These are phyloP conservation scores for Spodoptera picta DNA, from an alignment of 2,888 invertebrate genomes.

Conservation along the genomic window DNA sequence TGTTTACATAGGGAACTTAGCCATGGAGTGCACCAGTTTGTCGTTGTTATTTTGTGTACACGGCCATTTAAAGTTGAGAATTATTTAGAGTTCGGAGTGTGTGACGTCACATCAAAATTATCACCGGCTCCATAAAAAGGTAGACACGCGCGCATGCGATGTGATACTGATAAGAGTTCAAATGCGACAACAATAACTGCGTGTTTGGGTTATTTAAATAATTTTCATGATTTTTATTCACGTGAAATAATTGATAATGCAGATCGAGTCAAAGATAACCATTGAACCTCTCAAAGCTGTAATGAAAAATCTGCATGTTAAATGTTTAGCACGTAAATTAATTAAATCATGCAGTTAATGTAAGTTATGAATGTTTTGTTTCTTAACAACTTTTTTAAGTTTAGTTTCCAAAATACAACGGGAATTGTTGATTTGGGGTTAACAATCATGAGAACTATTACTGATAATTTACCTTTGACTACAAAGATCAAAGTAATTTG, in stretches of 20 bases:
- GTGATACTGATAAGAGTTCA: conserved; percentile 64
- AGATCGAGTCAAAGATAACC: conserved; percentile 8
- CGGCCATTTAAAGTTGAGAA: conserved; percentile 69
- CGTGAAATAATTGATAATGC: not conserved
- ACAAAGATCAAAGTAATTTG: too few relatives aligned
- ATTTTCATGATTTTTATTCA: conserved; percentile 6
- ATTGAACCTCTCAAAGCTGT: not conserved
- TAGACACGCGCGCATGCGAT: conserved; percentile 77
- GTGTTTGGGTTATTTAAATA: conserved; percentile 19
- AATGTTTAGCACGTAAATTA: too few relatives aligned
- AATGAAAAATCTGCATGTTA: too few relatives aligned
- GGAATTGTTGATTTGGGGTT: too few relatives aligned
- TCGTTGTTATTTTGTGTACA: conserved; percentile 65
- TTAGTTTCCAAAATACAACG: too few relatives aligned
- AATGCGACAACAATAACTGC: conserved; percentile 41
- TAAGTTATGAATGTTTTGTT: too few relatives aligned
- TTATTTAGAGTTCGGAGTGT: conserved; percentile 63
- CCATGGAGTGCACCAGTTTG: conserved; percentile 63
- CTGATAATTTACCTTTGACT: too few relatives aligned
- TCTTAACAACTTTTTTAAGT: too few relatives aligned
- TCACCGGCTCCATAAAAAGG: conserved; percentile 81
- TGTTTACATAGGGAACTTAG: conserved; percentile 27
- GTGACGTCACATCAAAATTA: conserved; percentile 81
- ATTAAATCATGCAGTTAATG: too few relatives aligned
- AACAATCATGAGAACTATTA: too few relatives aligned